Evolutionary conservation across 1,140 invertebrate genomes (phyloP).

Genomic region (Trachelipus rathkii): DNA sequence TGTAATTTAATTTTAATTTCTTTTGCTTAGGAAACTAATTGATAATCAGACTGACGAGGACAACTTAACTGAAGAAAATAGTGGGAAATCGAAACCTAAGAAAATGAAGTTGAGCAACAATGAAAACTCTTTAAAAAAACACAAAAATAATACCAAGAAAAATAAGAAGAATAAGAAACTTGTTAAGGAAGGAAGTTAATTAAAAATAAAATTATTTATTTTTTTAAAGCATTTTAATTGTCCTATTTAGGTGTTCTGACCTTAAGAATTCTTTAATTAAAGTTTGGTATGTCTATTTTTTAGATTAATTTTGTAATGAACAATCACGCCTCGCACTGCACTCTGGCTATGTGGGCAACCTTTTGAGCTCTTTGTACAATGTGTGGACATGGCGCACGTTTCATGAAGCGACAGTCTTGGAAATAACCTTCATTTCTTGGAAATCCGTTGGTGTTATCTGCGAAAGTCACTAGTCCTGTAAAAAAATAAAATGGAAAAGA

Average conservation of each 20-base stretch:
- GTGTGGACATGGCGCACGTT: conserved; percentile 68
- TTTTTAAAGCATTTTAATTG: not conserved
- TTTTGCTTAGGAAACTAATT: too few relatives aligned
- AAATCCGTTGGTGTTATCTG: conserved; percentile 78
- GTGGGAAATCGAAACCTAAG: too few relatives aligned
- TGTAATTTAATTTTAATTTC: too few relatives aligned
- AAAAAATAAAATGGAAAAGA: too few relatives aligned
- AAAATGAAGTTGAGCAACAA: too few relatives aligned
- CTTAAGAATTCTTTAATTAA: not conserved
- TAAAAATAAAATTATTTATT: too few relatives aligned
- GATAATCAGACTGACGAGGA: too few relatives aligned
- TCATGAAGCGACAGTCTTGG: conserved; percentile 75
- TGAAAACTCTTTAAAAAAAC: too few relatives aligned
- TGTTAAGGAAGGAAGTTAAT: too few relatives aligned
- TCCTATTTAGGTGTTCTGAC: not conserved
- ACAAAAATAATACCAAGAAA: too few relatives aligned
- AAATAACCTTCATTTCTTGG: conserved; percentile 86
- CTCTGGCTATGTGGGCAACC: conserved; percentile 56
- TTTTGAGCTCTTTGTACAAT: conserved; percentile 76
- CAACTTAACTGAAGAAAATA: too few relatives aligned
- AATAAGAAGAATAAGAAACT: too few relatives aligned
- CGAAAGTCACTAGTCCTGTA: conserved; percentile 76
- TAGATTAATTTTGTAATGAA: conserved; percentile 29
- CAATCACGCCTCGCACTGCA: conserved; percentile 53
- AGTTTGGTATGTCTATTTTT: not conserved